Percentiles rank a stretch among this genome's conserved stretches.
These are phyloP conservation scores for Halotydeus destructor DNA, from an alignment of 1,140 invertebrate genomes.

Conservation along the genomic window DNA sequence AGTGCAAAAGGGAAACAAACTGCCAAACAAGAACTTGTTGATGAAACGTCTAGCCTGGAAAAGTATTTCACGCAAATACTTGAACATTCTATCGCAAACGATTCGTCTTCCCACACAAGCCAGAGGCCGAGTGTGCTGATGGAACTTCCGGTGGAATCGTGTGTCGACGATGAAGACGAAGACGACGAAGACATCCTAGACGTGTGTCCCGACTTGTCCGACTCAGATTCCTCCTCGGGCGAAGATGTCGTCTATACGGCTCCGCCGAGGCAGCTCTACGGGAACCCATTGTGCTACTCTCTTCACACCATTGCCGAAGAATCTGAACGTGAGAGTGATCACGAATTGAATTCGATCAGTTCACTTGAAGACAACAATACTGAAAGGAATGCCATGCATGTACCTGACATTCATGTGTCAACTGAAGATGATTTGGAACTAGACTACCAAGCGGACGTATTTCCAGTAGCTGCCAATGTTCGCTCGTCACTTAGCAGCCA, in stretches of 20 bases:
- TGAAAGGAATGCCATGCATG: no score
- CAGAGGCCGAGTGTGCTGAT: no score
- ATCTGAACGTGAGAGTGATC: conserved; percentile 61
- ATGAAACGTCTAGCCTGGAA: conserved; percentile 7
- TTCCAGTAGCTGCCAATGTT: no score
- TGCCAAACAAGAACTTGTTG: no score
- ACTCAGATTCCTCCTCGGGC: conserved; percentile 18
- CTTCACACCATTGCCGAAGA: conserved; percentile 80
- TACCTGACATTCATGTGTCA: no score
- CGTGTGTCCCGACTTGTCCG: conserved; percentile 25
- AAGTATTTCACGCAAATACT: conserved; percentile 10
- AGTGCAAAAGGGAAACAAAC: no score
- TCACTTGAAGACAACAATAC: conserved; percentile 46
- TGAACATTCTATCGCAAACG: no score
- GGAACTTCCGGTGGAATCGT: no score
- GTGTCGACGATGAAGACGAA: conserved; percentile 21
- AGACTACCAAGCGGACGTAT: no score
- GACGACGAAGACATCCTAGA: conserved; percentile 32
- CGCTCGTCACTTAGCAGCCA: no score
- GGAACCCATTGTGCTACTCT: conserved; percentile 34
- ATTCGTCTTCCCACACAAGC: no score
- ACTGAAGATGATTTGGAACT: no score
- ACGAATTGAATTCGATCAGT: conserved; percentile 32
- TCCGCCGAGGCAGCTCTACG: conserved; percentile 26
- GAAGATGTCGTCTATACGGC: conserved; percentile 23